Conservation (phyloP, 1,140 invertebrate species). For the Euura saliciscinereae region DNA sequence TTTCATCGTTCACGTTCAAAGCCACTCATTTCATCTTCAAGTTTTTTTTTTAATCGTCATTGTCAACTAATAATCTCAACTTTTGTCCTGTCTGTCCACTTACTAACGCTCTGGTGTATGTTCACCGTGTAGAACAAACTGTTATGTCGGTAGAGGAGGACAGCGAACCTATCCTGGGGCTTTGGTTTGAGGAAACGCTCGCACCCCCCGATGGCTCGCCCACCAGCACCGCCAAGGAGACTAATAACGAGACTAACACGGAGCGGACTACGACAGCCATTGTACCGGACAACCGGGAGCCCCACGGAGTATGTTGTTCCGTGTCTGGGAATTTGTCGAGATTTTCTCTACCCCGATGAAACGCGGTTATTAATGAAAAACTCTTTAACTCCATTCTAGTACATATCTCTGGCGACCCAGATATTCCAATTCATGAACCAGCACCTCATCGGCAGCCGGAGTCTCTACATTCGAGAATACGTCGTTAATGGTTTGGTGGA, state of each 20-base stretch:
- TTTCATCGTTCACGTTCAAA: too few relatives aligned
- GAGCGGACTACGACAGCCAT: slow-evolving; percentile 60
- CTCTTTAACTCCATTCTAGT: slow-evolving; percentile 61
- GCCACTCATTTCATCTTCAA: neutral
- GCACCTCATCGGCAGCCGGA: slow-evolving; percentile 71
- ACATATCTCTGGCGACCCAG: slow-evolving; percentile 78
- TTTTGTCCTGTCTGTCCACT: slow-evolving; percentile 35
- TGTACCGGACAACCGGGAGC: slow-evolving; percentile 89
- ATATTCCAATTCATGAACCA: slow-evolving; percentile 78
- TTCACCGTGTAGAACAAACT: slow-evolving; percentile 53
- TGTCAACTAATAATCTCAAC: slow-evolving; percentile 18
- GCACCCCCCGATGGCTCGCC: slow-evolving; percentile 72
- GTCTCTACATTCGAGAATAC: slow-evolving; percentile 61
- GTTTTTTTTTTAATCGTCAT: neutral
- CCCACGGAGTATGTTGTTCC: slow-evolving; percentile 75
- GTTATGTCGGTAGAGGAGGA: slow-evolving; percentile 70
- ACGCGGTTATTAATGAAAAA: too few relatives aligned
- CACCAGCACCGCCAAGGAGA: slow-evolving; percentile 61
- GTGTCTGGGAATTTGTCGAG: slow-evolving; percentile 30
- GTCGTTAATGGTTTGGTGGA: slow-evolving; percentile 70
- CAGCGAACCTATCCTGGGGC: slow-evolving; percentile 88
- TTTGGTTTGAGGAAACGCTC: slow-evolving; percentile 92
- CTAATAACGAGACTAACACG: slow-evolving; percentile 60
- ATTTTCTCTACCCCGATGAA: slow-evolving; percentile 7
- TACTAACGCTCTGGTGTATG: slow-evolving; percentile 47